phyloP scores from a whole-genome alignment of 1,140 invertebrate genomes.

The Lethrus apterus region DNA sequence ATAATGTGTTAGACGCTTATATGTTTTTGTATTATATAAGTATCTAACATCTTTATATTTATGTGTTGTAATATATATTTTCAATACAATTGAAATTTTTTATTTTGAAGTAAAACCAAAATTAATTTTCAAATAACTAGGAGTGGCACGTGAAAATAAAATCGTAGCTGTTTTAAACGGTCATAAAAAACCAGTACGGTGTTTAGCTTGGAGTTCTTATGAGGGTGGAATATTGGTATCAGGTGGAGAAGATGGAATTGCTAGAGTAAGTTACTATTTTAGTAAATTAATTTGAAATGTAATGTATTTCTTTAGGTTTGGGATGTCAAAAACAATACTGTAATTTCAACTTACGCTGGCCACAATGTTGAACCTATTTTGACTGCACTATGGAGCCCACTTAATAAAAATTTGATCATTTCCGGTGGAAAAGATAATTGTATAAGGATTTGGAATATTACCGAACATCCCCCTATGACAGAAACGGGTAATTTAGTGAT shows the following conservation, averaged over 20 bases:
- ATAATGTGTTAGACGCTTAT: too few relatives aligned
- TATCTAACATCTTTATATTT: too few relatives aligned
- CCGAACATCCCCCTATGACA: slow-evolving; percentile 32
- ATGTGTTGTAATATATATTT: too few relatives aligned
- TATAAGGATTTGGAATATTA: slow-evolving; percentile 52
- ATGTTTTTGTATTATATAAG: too few relatives aligned
- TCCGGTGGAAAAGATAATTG: slow-evolving; percentile 54
- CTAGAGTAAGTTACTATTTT: slow-evolving; percentile 50
- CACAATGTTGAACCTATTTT: slow-evolving; percentile 47
- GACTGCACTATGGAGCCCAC: slow-evolving; percentile 56
- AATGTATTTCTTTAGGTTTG: slow-evolving; percentile 49
- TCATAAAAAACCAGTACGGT: slow-evolving; percentile 52
- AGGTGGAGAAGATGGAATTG: slow-evolving; percentile 58
- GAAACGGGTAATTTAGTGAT: slow-evolving; percentile 10
- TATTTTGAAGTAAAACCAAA: too few relatives aligned
- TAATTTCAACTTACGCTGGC: slow-evolving; percentile 49
- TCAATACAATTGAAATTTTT: too few relatives aligned
- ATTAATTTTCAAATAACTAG: too few relatives aligned
- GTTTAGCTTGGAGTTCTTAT: slow-evolving; percentile 67
- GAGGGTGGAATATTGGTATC: slow-evolving; percentile 57
- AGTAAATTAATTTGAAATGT: slow-evolving; percentile 11
- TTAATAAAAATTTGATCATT: slow-evolving; percentile 54
- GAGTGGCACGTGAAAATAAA: slow-evolving; percentile 4
- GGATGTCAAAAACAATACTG: slow-evolving; percentile 52
- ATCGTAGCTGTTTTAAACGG: slow-evolving; percentile 38